A percentile compares a stretch with the other conserved stretches of the same genome.
Conservation (phyloP, 1,140 invertebrate species). For the Probaryconus sp. region DNA sequence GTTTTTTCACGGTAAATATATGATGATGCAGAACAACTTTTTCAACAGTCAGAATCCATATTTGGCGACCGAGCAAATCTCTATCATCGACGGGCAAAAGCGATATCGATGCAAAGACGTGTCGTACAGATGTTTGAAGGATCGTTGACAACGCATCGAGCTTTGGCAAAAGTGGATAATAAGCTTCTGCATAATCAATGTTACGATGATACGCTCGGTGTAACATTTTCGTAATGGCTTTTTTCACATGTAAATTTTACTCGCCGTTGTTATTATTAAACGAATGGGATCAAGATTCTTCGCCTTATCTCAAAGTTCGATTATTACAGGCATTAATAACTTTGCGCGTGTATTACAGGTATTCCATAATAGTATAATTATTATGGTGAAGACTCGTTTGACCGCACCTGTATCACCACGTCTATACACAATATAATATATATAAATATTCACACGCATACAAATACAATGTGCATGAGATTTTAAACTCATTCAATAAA, state of each 20-base stretch:
- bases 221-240: conserved; percentile 23
- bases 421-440: too few species aligned
- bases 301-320: conserved; percentile 36
- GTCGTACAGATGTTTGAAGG: conserved; percentile 4
- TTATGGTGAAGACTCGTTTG: conserved; percentile 34
- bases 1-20: too few species aligned
- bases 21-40: too few species aligned
- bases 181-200: conserved; percentile 24
- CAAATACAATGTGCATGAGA: too few species aligned
- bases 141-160: conserved; percentile 18
- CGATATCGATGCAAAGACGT: too few species aligned
- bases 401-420: conserved; percentile 23
- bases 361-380: conserved; percentile 47
- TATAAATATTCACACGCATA: too few species aligned
- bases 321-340: conserved; percentile 44
- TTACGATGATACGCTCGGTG: conserved; percentile 6
- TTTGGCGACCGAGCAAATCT: too few species aligned
- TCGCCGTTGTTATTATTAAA: conserved; percentile 1
- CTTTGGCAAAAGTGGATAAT: conserved; percentile 11
- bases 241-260: conserved; percentile 37
- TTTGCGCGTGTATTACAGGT: conserved; percentile 31
- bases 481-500: too few species aligned
- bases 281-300: conserved; percentile 25
- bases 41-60: too few species aligned
- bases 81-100: too few species aligned